Percentiles rank a stretch among this genome's conserved stretches.
phyloP scores from a whole-genome alignment of 2,797 vertebrate species.

The Glyptemys insculpta region DNA sequence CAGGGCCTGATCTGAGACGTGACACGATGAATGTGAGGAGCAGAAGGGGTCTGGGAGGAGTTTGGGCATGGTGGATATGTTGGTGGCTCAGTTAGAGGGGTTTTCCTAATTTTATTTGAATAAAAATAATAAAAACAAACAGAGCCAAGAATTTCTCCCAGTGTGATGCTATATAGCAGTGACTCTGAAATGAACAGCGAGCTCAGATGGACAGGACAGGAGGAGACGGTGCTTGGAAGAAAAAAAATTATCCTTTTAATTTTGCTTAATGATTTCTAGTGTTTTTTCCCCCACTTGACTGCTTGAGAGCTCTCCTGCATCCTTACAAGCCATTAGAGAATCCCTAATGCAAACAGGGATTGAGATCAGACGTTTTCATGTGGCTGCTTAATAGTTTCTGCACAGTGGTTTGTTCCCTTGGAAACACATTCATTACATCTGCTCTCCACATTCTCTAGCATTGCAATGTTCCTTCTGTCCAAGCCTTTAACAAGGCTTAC shows the following conservation, averaged over 20 bases:
- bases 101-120: neutral
- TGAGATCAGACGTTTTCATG: neutral
- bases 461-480: neutral
- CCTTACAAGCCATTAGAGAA: neutral
- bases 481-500: neutral
- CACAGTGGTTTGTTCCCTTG: neutral
- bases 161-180: too few relatives aligned
- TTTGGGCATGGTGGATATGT: neutral
- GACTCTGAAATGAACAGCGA: accelerated
- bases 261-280: neutral
- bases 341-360: neutral
- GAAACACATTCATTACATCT: neutral
- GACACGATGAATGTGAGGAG: accelerated
- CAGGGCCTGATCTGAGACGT: accelerated
- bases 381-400: neutral
- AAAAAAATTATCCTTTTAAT: neutral
- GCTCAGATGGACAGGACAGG: neutral
- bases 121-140: neutral
- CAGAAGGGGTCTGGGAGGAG: neutral
- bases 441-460: neutral
- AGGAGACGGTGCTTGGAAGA: neutral
- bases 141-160: neutral
- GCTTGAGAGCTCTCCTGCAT: neutral
- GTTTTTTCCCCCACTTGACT: too few relatives aligned
- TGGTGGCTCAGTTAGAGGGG: neutral